Base-by-base conservation (phyloP, 2,888 invertebrate species). In the Cephus nigrinus region DNA sequence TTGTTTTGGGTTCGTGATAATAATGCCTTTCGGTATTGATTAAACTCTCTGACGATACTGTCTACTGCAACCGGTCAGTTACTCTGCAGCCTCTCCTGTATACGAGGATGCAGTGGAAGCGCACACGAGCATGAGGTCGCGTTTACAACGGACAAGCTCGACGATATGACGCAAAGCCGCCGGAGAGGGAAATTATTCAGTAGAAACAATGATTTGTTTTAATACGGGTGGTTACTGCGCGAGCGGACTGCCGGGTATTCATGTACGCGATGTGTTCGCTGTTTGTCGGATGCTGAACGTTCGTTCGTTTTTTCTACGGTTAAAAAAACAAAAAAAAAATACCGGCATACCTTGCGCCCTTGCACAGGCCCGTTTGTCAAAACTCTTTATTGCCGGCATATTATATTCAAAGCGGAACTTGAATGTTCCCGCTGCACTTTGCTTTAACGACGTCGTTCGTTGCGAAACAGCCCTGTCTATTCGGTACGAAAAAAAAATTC, bases 341-440 rank as follows among this genome's bases (percentile, higher is more conserved):
- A 4, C 23, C 55, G 23, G 1, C 55, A 55, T 55, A 55, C 55
- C 55, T 55, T 55, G 55, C 55, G 55, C 55, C 55, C 55, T 23
- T 55, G 23, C 31, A 31, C 71, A 11, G 31, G 71, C 31, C 80
- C 88, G 89, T 90, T 90, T 90, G 89, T 90, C 89, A 90, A 90
- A 90, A 88, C 86, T 88, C 88, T 90, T 90, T 89, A 90, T 91
- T 88, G 90, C 87, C 86, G 83, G 82, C 80, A 82, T 86, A 84
- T 84, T 88, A 86, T 88, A 89, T 89, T 89, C 89, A 89, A 88
- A 89, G 85, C 86, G 83, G 83, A 82, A 80, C 83, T 80, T 79
- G 79, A 82, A 82, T 84, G 82, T 83, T 82, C 81, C 78, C 78
- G 82, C 82, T 80, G 82, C 79, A 83, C 86, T 86, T 88, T 84